These are phyloP conservation scores for Cyprinodon diabolis DNA, from an alignment of 2,797 vertebrate genomes.

Conservation along the genomic window DNA sequence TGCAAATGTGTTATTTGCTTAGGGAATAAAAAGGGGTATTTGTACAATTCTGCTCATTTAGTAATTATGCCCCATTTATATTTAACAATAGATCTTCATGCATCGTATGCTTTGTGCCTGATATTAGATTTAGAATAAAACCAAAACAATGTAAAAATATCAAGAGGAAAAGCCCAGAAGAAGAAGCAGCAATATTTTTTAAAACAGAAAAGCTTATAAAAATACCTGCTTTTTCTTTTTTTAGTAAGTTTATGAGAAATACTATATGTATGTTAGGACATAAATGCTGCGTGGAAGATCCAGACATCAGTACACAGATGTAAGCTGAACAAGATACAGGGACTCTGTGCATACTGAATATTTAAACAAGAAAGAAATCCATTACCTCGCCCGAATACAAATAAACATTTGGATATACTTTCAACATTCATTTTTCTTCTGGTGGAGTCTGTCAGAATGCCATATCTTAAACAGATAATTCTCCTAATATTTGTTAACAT, in stretches of 20 bases:
- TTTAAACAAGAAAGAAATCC: too few relatives aligned
- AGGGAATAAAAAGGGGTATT: slow-evolving; percentile 16
- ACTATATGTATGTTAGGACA: not conserved
- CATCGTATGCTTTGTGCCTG: slow-evolving; percentile 12
- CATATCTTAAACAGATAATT: not conserved
- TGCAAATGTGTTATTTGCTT: slow-evolving; percentile 41
- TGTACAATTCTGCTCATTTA: slow-evolving; percentile 39
- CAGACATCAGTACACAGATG: not conserved
- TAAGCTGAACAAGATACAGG: not conserved
- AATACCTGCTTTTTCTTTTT: too few relatives aligned
- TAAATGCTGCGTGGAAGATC: not conserved
- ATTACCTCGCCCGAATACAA: too few relatives aligned
- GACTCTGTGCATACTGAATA: not conserved
- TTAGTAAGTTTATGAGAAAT: not conserved
- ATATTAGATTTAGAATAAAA: not conserved
- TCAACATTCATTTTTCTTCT: not conserved
- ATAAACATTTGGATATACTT: not conserved
- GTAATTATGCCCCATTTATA: slow-evolving; percentile 23
- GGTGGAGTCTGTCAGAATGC: too few relatives aligned
- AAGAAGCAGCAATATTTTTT: not conserved
- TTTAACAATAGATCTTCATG: slow-evolving; percentile 8
- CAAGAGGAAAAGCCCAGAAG: not conserved
- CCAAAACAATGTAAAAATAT: not conserved
- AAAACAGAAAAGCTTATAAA: not conserved
- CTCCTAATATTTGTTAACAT: not conserved